Evolutionary conservation across 2,113 vertebrate species (phyloP).

Genomic region (Tursiops truncatus): DNA sequence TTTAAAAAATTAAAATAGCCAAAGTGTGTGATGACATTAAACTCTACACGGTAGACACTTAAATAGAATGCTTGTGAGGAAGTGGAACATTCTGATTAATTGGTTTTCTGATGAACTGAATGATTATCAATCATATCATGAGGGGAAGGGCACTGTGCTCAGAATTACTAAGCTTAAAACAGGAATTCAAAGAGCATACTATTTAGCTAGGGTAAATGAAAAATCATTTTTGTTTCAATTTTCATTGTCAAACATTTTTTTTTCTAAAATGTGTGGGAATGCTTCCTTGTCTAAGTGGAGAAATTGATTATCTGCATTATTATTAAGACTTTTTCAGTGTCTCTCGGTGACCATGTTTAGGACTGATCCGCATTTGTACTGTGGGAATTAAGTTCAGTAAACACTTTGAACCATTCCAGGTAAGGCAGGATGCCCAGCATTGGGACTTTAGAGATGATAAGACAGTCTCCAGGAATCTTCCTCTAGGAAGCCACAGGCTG

Average conservation of each 20-base stretch:
- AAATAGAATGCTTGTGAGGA: background rate
- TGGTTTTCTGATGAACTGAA: constrained; percentile 46
- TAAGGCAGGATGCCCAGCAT: background rate
- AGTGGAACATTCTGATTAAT: background rate
- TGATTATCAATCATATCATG: background rate
- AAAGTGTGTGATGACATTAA: background rate
- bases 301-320: background rate
- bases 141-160: background rate
- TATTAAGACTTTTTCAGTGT: background rate
- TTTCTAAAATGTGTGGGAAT: background rate
- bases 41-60: background rate
- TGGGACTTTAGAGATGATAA: background rate
- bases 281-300: background rate
- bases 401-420: background rate
- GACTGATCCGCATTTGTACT: background rate
- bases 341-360: background rate
- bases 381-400: background rate
- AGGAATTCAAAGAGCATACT: background rate
- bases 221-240: constrained; percentile 9
- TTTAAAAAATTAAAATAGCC: background rate
- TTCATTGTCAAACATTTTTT: background rate
- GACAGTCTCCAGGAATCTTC: background rate
- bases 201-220: background rate
- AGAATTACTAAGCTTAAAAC: background rate
- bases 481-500: background rate